Evolutionary conservation across 2,797 vertebrate species (phyloP).

Genomic region (Sternarchorhynchus goeldii): DNA sequence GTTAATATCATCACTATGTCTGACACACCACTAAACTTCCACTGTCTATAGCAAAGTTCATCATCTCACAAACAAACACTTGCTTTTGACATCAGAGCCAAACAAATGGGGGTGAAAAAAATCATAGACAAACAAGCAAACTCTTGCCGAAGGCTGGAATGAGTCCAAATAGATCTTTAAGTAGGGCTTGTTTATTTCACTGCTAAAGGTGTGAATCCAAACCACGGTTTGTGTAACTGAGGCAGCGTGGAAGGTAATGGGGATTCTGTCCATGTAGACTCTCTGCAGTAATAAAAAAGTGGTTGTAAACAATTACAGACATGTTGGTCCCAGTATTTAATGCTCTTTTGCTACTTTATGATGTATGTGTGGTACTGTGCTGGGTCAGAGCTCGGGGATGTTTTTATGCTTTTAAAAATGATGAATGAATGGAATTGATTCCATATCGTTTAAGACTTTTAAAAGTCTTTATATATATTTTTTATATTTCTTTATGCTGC

Average conservation of each 20-base stretch:
- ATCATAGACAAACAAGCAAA: conserved; percentile 27
- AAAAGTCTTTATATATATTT: not conserved
- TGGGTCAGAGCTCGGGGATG: not conserved
- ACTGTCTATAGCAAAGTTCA: conserved; percentile 45
- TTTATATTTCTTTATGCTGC: too few species aligned
- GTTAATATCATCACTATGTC: conserved; percentile 37
- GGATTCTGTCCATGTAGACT: not conserved
- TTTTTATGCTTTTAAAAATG: not conserved
- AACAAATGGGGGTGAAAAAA: conserved; percentile 38
- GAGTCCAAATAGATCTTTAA: not conserved
- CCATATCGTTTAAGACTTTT: not conserved
- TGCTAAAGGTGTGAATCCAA: not conserved
- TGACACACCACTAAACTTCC: conserved; percentile 50
- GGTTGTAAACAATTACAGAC: not conserved
- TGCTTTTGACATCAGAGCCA: conserved; percentile 44
- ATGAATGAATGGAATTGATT: not conserved
- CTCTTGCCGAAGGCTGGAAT: not conserved
- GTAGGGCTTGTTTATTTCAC: not conserved
- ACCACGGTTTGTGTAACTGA: not conserved
- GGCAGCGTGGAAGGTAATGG: not conserved
- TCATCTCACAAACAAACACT: conserved; percentile 58
- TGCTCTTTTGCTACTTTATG: not conserved
- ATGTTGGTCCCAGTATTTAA: not conserved
- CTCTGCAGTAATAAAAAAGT: not conserved
- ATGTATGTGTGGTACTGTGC: not conserved